Evolutionary conservation across 2,888 invertebrate species (phyloP).

Genomic region (Oxyteleia sp.): DNA sequence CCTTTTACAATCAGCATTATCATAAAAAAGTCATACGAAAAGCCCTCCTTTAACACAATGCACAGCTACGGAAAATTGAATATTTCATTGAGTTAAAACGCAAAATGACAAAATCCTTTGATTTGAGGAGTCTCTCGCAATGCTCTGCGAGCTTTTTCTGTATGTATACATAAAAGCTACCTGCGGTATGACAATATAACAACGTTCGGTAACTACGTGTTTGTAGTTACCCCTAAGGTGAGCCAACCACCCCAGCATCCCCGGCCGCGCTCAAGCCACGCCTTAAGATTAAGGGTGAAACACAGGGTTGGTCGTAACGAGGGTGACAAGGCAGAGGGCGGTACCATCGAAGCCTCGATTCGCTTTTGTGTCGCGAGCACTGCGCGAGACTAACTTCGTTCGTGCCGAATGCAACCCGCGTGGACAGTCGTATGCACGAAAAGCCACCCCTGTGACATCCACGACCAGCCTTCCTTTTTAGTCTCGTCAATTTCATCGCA

Average conservation of each 20-base stretch:
- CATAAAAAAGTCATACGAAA: conserved; percentile 16
- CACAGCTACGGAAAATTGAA: conserved; percentile 7
- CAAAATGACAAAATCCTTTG: conserved; percentile 29
- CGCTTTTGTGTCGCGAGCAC: conserved; percentile 74
- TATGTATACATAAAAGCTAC: conserved; percentile 62
- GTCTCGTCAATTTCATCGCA: too few relatives aligned
- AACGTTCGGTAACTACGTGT: conserved; percentile 87
- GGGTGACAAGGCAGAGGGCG: conserved; percentile 84
- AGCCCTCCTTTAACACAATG: conserved; percentile 11
- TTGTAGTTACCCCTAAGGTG: conserved; percentile 87
- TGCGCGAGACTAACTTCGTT: conserved; percentile 63
- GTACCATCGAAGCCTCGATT: conserved; percentile 75
- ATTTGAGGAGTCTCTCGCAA: conserved; percentile 19
- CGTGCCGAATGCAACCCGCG: conserved; percentile 71
- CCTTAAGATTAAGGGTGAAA: conserved; percentile 78
- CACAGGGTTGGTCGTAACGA: conserved; percentile 80
- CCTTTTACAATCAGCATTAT: conserved; percentile 18
- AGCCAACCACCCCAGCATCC: conserved; percentile 77
- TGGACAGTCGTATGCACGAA: conserved; percentile 74
- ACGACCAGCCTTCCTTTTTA: too few relatives aligned
- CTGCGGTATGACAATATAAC: conserved; percentile 79
- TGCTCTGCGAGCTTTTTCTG: conserved; percentile 33
- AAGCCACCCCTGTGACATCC: conserved; percentile 68
- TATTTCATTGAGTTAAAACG: conserved; percentile 28
- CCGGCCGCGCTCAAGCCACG: conserved; percentile 80